phyloP scores from a whole-genome alignment of 2,797 vertebrate species.

The Psittacula echo region DNA sequence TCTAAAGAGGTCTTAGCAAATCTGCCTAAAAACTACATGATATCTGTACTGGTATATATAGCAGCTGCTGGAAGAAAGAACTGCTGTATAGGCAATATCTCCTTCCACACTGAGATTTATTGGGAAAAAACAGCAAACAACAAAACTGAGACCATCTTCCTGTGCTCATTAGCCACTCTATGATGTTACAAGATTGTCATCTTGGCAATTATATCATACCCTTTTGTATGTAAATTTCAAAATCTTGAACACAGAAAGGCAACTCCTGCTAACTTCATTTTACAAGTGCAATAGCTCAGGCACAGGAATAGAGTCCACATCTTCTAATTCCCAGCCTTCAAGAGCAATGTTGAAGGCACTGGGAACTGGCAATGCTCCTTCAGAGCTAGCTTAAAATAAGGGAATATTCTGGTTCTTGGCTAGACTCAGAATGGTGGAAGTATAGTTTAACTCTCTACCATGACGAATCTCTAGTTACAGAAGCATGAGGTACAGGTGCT shows the following conservation, averaged over 20 bases:
- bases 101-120: background rate
- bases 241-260: background rate
- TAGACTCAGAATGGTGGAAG: background rate
- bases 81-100: background rate
- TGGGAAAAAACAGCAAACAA: background rate
- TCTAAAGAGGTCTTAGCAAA: background rate
- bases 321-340: constrained; percentile 2
- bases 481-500: constrained; percentile 4
- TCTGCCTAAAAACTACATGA: background rate
- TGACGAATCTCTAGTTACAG: background rate
- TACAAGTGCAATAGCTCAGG: background rate
- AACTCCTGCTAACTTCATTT: constrained; percentile 9
- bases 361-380: constrained; percentile 29
- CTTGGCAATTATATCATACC: background rate
- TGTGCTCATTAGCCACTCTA: background rate
- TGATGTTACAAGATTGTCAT: background rate
- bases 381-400: constrained; percentile 39
- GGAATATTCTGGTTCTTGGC: constrained; percentile 22
- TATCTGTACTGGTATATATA: background rate
- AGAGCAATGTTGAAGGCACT: background rate
- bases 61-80: background rate
- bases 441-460: background rate
- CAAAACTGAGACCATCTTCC: background rate
- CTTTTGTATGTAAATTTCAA: background rate
- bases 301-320: background rate